Base-by-base conservation (phyloP, 2,888 invertebrate genomes). In the Anoncus sp. region DNA sequence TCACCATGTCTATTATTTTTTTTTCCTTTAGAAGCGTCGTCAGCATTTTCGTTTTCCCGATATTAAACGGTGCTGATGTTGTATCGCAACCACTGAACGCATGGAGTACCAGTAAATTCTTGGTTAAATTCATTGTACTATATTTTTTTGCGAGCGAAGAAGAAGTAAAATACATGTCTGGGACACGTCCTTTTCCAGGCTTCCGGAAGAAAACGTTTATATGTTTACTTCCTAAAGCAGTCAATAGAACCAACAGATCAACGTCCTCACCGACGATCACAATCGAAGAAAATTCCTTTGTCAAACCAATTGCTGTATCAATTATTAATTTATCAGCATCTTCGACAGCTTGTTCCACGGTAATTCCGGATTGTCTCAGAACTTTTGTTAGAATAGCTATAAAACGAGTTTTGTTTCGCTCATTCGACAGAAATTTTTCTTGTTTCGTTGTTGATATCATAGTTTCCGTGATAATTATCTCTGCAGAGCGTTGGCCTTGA, bases 211-310 rank as follows among this genome's bases (percentile, higher is more conserved):
- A 84, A 71, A 85, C 81, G 55, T 51, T 85, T 79, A 83, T 83
- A 67, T 84, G 81, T 62, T 67, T 45, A 72, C 79, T 82, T 22
- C 78, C 82, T 74, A 74, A 79, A 65, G 81, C 81, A 73, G 81
- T 84, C 7, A 86, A 71, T 67, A 85, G 60, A 45, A 83, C 71
- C 12, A 85, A 27, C 47, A 85, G 82, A 67, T 87, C 85, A 18
- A 87, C 79, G 81, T 86, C 84, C 82, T 87, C 87, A 65, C 85
- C 86, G 66, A 87, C 81, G 77, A 88, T 81, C 74, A 82, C 75
- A 72, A 81, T 83, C 77, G 73, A 66, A 65, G 75, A 80, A 67
- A 65, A 81, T 24, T 43, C 1, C 14, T 66, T 27, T 12, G 66
- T 75, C 57, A 81, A 49, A 20, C 82, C 71, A 27, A 84, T 70